Evolutionary conservation across 2,113 vertebrate species (phyloP).

Genomic region (Sapajus apella): DNA sequence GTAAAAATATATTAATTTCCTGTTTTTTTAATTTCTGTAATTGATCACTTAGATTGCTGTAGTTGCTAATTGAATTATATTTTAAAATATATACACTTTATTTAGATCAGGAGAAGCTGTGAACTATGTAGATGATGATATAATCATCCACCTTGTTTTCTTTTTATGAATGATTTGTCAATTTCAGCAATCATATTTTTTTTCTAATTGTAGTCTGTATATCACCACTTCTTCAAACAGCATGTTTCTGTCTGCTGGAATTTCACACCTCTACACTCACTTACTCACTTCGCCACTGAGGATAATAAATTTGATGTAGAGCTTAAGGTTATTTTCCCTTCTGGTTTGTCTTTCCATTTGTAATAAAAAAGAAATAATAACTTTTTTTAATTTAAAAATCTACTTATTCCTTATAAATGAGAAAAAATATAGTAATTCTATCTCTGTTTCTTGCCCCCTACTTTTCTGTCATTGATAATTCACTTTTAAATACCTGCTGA

Average conservation of each 20-base stretch:
- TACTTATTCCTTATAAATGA: slow-evolving; percentile 41
- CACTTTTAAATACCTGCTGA: slow-evolving; percentile 40
- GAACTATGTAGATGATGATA: slow-evolving; percentile 76
- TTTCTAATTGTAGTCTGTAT: slow-evolving; percentile 78
- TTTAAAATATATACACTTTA: slow-evolving; percentile 80
- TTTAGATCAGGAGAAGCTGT: slow-evolving; percentile 80
- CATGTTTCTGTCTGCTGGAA: slow-evolving; percentile 79
- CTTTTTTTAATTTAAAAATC: neutral
- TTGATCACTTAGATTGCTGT: slow-evolving; percentile 66
- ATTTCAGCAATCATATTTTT: slow-evolving; percentile 83
- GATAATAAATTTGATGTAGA: slow-evolving; percentile 78
- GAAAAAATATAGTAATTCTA: neutral
- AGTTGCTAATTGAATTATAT: slow-evolving; percentile 74
- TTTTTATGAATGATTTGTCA: slow-evolving; percentile 82
- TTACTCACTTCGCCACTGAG: slow-evolving; percentile 73
- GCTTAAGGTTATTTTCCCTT: slow-evolving; percentile 53
- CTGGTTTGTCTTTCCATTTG: slow-evolving; percentile 58
- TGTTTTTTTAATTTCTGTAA: slow-evolving; percentile 44
- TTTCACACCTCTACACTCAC: slow-evolving; percentile 81
- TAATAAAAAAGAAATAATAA: slow-evolving; percentile 61
- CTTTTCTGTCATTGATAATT: slow-evolving; percentile 30
- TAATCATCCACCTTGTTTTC: slow-evolving; percentile 81
- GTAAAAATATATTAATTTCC: slow-evolving; percentile 10
- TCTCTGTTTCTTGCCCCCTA: neutral
- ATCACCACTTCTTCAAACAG: slow-evolving; percentile 81